phyloP scores from a whole-genome alignment of 2,113 vertebrate species.

The Grantiella picta region DNA sequence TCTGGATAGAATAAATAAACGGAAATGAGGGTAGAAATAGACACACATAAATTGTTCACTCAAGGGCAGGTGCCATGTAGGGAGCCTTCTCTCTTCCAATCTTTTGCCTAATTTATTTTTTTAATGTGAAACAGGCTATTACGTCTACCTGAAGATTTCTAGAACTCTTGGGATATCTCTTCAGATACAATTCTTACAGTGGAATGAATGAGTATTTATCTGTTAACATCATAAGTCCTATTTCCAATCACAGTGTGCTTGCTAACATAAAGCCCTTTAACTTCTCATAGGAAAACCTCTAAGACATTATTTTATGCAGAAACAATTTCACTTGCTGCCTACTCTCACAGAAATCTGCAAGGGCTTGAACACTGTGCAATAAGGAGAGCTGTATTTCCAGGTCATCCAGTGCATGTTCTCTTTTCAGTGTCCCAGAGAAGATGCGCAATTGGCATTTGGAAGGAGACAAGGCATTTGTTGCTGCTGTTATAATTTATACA shows the following conservation, averaged over 20 bases:
- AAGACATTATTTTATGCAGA: accelerated
- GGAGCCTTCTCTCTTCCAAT: neutral
- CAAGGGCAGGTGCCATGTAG: neutral
- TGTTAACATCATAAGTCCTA: neutral
- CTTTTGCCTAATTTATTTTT: neutral
- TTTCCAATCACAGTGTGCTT: neutral
- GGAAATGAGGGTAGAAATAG: neutral
- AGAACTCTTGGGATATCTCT: neutral
- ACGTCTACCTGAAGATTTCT: neutral
- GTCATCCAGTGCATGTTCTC: neutral
- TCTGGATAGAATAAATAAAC: neutral
- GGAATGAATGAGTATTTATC: neutral
- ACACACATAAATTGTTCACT: neutral
- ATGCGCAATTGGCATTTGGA: neutral
- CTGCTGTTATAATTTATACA: neutral
- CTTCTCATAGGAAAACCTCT: neutral
- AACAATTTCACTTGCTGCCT: neutral
- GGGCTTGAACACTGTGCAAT: neutral
- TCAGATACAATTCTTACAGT: neutral
- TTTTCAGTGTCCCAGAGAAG: neutral
- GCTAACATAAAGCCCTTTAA: neutral
- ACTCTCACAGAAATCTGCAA: neutral
- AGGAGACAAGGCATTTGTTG: neutral
- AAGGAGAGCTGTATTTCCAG: neutral
- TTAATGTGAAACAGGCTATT: neutral